Evolutionary conservation across 2,113 vertebrate genomes (phyloP).

Genomic region (Onychostoma macrolepis): DNA sequence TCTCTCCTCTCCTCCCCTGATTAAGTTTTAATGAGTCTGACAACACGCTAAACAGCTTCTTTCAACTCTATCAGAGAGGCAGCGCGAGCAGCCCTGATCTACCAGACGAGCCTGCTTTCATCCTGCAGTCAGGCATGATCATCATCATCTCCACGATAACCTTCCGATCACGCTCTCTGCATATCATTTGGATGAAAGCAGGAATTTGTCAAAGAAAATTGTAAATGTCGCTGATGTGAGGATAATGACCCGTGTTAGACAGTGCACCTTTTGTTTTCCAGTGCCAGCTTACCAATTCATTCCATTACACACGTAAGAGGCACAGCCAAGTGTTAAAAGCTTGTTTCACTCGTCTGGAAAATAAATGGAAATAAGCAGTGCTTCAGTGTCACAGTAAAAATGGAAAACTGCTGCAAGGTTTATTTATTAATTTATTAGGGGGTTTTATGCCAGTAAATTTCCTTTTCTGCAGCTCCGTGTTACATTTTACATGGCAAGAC

Average conservation of each 20-base stretch:
- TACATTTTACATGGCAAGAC: background rate
- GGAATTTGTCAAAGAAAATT: slow-evolving; percentile 15
- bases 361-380: background rate
- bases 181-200: slow-evolving; percentile 23
- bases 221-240: slow-evolving; percentile 28
- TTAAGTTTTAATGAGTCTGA: slow-evolving; percentile 42
- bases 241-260: slow-evolving; percentile 7
- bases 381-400: background rate
- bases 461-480: background rate
- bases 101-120: slow-evolving; percentile 15
- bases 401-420: background rate
- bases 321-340: slow-evolving; percentile 32
- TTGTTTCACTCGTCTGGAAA: slow-evolving; percentile 10
- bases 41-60: slow-evolving; percentile 20
- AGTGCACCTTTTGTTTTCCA: background rate
- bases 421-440: background rate
- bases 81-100: background rate
- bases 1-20: slow-evolving; percentile 20
- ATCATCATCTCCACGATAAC: background rate
- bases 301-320: slow-evolving; percentile 10
- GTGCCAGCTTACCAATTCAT: slow-evolving; percentile 8
- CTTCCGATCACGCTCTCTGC: background rate
- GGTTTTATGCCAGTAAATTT: background rate
- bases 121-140: slow-evolving; percentile 12
- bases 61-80: slow-evolving; percentile 8